phyloP scores from a whole-genome alignment of 2,888 invertebrate species.

The Drosophila paramelanica region DNA sequence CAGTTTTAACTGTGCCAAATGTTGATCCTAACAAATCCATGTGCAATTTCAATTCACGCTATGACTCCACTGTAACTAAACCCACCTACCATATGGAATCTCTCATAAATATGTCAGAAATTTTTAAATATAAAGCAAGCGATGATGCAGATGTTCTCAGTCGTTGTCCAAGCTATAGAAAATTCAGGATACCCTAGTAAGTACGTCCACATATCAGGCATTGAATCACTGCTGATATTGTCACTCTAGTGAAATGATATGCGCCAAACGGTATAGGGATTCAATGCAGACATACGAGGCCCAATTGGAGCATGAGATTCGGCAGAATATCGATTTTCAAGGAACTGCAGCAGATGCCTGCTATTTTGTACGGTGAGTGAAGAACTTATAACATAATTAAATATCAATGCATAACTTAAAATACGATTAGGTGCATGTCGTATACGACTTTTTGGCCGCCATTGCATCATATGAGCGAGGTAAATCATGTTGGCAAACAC shows the following conservation, averaged over 20 bases:
- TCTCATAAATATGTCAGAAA: not conserved
- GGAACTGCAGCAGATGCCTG: conserved; percentile 60
- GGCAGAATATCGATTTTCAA: conserved; percentile 47
- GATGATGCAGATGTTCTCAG: conserved; percentile 23
- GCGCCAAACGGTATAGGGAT: conserved; percentile 43
- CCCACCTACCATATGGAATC: not conserved
- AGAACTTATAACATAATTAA: not conserved
- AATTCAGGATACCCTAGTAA: conserved; percentile 53
- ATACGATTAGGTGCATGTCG: conserved; percentile 50
- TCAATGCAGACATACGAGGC: conserved; percentile 44
- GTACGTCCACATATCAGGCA: not conserved
- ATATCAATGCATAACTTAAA: not conserved
- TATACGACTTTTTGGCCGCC: conserved; percentile 75
- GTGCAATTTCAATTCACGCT: conserved; percentile 7
- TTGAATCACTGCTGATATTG: not conserved
- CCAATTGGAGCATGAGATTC: conserved; percentile 62
- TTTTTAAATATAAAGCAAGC: not conserved
- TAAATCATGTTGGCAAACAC: conserved; percentile 39
- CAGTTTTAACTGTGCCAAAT: conserved; percentile 18
- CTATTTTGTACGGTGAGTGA: conserved; percentile 58
- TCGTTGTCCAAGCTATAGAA: conserved; percentile 37
- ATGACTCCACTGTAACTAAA: not conserved
- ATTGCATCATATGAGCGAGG: conserved; percentile 61
- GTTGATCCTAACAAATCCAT: not conserved
- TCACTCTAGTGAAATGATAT: conserved; percentile 29